phyloP scores from a whole-genome alignment of 2,888 invertebrate species.

The Alviniconcha strummeri region DNA sequence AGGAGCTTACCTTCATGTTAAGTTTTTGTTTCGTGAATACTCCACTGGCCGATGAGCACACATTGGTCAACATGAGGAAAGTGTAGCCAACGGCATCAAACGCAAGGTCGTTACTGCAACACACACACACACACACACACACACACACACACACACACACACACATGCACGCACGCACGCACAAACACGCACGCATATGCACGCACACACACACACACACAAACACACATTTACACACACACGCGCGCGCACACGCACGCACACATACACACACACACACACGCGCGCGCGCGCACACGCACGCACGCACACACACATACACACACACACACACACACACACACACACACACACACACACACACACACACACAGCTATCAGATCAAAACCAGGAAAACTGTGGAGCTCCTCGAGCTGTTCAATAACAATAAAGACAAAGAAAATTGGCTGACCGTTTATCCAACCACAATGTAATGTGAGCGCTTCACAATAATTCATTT shows the following conservation, averaged over 20 bases:
- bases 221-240: not conserved
- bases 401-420: not conserved
- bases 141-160: slow-evolving; percentile 4
- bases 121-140: not conserved
- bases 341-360: no score
- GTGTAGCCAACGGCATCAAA: slow-evolving; percentile 91
- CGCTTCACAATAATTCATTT: not conserved
- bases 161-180: not conserved
- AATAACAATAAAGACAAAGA: not conserved
- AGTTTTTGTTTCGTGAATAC: slow-evolving; percentile 97
- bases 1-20: slow-evolving; percentile 81
- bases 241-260: not conserved
- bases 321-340: no score
- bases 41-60: slow-evolving; percentile 96
- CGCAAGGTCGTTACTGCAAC: slow-evolving; percentile 19
- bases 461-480: not conserved
- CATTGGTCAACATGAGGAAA: slow-evolving; percentile 92
- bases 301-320: no score
- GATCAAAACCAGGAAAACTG: no score
- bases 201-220: slow-evolving; percentile 6
- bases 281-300: no score
- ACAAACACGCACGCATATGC: not conserved
- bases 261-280: not conserved
- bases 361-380: no score
- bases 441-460: not conserved